Evolutionary conservation across 2,113 vertebrate genomes (phyloP).

Genomic region (Pseudorhombus dupliciocellatus): DNA sequence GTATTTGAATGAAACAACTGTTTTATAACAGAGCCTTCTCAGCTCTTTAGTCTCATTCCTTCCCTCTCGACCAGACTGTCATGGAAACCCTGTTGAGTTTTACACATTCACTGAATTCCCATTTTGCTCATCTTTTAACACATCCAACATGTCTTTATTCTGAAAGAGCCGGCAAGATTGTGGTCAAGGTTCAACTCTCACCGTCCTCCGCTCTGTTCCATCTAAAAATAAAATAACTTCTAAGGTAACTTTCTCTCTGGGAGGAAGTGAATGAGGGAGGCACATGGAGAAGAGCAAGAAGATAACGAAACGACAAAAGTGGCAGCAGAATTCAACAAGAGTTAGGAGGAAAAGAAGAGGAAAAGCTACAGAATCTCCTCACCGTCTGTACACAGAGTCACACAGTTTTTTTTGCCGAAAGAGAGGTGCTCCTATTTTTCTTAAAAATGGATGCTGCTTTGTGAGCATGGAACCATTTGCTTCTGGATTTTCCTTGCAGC

Average conservation of each 20-base stretch:
- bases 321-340: not conserved
- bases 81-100: not conserved
- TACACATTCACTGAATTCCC: too few species aligned
- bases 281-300: not conserved
- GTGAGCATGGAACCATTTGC: not conserved
- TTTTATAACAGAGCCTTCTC: constrained; percentile 1
- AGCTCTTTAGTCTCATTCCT: not conserved
- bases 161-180: not conserved
- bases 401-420: not conserved
- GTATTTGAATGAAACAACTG: constrained; percentile 24
- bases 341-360: not conserved
- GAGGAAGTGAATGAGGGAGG: constrained; percentile 13
- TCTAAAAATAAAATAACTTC: constrained; percentile 23
- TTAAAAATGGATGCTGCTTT: too few species aligned
- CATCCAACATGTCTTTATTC: not conserved
- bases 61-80: not conserved
- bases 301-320: not conserved
- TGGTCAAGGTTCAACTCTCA: not conserved
- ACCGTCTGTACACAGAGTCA: not conserved
- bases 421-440: not conserved
- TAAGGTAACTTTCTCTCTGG: constrained; percentile 25
- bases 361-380: not conserved
- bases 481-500: not conserved
- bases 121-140: not conserved
- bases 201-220: not conserved